Evolutionary conservation across 2,113 vertebrate genomes (phyloP), one percentile per base, ranked within the genome.

Genomic region (Dasyurus viverrinus): DNA sequence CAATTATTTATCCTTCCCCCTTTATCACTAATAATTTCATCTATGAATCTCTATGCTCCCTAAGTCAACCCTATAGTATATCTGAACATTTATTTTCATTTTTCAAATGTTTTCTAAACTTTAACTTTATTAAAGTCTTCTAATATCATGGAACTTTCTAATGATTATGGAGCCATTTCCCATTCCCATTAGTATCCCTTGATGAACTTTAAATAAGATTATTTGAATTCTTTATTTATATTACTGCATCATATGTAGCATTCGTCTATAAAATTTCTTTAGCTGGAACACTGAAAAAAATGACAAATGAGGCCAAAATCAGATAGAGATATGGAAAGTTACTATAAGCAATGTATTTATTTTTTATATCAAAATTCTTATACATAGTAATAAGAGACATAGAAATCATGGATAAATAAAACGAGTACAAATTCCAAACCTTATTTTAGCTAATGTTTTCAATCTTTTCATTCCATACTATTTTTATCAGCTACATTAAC

Each of bases 181-280:
- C n/a, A 90, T 96, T 95, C 25, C 89, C 6, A 95, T 89, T 53
- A 16, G 93, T 42, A 92, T 94, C 90, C 52, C 93, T 0, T 55
- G 26, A 96, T 95, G 93, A 89, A 89, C 26, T 93, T 94, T 96
- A 36, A 95, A 94, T 89, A 60, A 92, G 53, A 89, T 23, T 53
- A 2, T 52, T 94, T 60, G 91, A 55, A 91, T 96, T 96, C 93
- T 94, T 93, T 93, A 48, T 96, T 94, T 92, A 42, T 89, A 24
- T 8, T 95, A 30, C 22, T 90, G 47, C 26, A 26, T 90, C 93
- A 22, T 93, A 42, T 95, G 24, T 57, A 60, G 1, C 89, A 26
- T 96, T 95, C 94, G 93, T 27, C 90, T 91, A 24, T 97, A 93
- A 96, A 97, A 93, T 0, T 92, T 24, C 47, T 92, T 91, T 68